Evolutionary conservation across 2,888 invertebrate species (phyloP).

Genomic region (Cephus sareptanus): DNA sequence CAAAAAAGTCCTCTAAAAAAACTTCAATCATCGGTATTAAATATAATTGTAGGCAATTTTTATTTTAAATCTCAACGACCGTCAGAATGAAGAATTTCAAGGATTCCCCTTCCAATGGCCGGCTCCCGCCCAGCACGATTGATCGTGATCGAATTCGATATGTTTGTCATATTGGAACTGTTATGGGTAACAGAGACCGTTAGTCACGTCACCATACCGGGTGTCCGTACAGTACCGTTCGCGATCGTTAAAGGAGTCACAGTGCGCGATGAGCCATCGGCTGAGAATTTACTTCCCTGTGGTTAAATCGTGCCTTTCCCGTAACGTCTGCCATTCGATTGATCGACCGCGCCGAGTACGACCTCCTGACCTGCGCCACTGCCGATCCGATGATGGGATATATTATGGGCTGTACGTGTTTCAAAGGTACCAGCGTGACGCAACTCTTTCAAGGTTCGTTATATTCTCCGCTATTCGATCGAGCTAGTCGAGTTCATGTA

Average conservation of each 20-base stretch:
- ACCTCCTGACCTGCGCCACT: conserved; percentile 27
- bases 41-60: too few species aligned
- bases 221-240: not conserved
- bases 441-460: conserved; percentile 62
- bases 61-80: too few species aligned
- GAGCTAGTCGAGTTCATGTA: too few species aligned
- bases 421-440: conserved; percentile 78
- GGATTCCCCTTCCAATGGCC: too few species aligned
- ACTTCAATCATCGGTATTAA: too few species aligned
- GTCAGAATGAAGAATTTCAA: too few species aligned
- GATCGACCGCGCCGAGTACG: not conserved
- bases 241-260: not conserved
- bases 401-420: conserved; percentile 94
- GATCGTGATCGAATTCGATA: too few species aligned
- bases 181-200: not conserved
- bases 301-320: not conserved
- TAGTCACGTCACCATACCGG: not conserved
- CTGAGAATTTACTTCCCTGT: not conserved
- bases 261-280: conserved; percentile 5
- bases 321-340: not conserved
- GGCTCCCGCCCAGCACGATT: too few species aligned
- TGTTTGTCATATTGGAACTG: too few species aligned
- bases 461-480: not conserved
- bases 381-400: conserved; percentile 85
- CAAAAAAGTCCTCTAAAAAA: too few species aligned